Evolutionary conservation across 1,140 invertebrate species (phyloP), one percentile per base, ranked within the genome.

Genomic region (Bombus fervidus): DNA sequence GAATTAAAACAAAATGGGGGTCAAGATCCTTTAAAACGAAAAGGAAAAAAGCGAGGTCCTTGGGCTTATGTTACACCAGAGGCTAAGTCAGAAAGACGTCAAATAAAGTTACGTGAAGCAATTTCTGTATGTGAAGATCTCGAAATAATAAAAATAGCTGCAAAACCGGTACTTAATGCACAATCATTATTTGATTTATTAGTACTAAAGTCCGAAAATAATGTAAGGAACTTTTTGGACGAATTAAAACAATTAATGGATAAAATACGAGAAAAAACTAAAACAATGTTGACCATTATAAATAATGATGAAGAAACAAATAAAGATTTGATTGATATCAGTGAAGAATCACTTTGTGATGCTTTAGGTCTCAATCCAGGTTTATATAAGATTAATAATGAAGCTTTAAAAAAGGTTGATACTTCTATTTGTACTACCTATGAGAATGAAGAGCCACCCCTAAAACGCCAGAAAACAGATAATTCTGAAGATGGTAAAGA

Each of bases 61-160:
- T 95, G 94, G 93, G 94, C 94, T 10, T 95, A 95, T 43, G 92
- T 93, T 4, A 95, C 94, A 1, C 95, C 95, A 0, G 95, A 95
- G 80, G 95, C 94, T 3, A 94, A 95, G 71, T 94, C 95, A 2
- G 93, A 95, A 68, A 93, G 95, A 71, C 93, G 95, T 43, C 95
- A 96, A 86, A 86, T 93, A 2, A 96, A 96, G 91, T 91, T 96
- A 1, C 94, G 95, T 86, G 96, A 96, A 91, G 96, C 96, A 66
- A 94, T 95, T 41, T 93, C 94, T 0, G 94, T 93, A 1, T 95
- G 94, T 37, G 93, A 95, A 57, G 92, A 92, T 79, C 18, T 83
- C 0, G 94, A 95, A 81, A 94, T 95, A 74, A 85, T 90, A 12
- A 95, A 95, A 81, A 94, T 95, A 34, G 94, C 94, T 2, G 93